Base-by-base conservation (phyloP, 2,113 vertebrate species). In the Plecturocebus donacophilus region DNA sequence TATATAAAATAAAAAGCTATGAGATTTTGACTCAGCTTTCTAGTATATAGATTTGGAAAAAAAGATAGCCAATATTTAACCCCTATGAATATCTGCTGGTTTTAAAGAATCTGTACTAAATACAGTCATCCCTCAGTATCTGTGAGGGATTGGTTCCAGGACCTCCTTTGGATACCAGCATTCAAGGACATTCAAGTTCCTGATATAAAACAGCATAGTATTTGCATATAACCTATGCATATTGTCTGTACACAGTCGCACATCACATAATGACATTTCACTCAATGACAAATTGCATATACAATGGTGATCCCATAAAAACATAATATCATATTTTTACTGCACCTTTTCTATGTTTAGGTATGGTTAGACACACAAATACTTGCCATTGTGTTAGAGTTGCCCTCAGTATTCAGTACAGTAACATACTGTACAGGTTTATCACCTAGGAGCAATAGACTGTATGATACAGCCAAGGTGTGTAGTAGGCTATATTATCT, bases 31-130 rank as follows among this genome's bases (percentile, higher is more conserved):
- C 42, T 71, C 30, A 81, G 49, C 54, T 93, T 95, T 94, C 82
- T 49, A 47, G 32, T 42, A 91, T 85, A 76, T 61, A 87, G 45
- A 38, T 84, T n/a, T 13, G 42, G 81, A 75, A 91, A 87, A 49
- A 90, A 90, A 47, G 4, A 73, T 56, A 47, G 12, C 8, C 16
- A 87, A 20, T 79, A 47, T 77, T 85, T 73, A 79, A 70, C 16
- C 23, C 14, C 21, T 16, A 40, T 20, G 25, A 84, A n/a, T 83
- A 85, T 85, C 17, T 56, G 42, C 40, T 80, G n/a, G n/a, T 87
- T 95, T 73, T 47, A 96, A 95, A 83, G 23, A 95, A n/a, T 16
- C 35, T 84, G 35, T 76, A 52, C 92, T 49, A 95, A 90, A 68
- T 19, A 47, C 16, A 32, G 27, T 47, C 27, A 16, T 77, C 42